phyloP scores from a whole-genome alignment of 1,140 invertebrate species.

The Drosophila repletoides region DNA sequence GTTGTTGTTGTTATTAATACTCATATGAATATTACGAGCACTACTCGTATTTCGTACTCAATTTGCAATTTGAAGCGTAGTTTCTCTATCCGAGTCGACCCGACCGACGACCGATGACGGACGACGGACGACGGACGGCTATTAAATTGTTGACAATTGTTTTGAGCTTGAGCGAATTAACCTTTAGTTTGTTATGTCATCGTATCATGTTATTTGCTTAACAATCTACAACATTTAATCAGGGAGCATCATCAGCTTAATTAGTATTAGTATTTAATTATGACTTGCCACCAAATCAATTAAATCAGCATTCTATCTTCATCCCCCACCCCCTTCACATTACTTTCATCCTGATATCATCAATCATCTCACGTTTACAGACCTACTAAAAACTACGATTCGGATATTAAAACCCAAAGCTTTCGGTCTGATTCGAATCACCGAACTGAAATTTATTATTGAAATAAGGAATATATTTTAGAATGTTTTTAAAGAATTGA shows the following conservation, averaged over 20 bases:
- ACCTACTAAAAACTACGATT: too few relatives aligned
- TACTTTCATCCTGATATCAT: background rate
- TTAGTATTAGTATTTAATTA: conserved; percentile 5
- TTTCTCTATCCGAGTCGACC: conserved; percentile 38
- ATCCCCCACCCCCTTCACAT: background rate
- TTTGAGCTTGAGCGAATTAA: conserved; percentile 78
- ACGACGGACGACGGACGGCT: too few relatives aligned
- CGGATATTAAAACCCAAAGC: too few relatives aligned
- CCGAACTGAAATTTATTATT: too few relatives aligned
- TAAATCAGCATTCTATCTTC: background rate
- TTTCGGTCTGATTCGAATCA: too few relatives aligned
- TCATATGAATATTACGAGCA: conserved; percentile 43
- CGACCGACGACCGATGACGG: too few relatives aligned
- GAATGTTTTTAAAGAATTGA: too few relatives aligned
- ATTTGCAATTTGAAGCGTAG: conserved; percentile 55
- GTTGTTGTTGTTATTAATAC: conserved; percentile 56
- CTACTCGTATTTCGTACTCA: conserved; percentile 42
- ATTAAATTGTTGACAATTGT: conserved; percentile 79
- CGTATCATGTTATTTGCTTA: conserved; percentile 33
- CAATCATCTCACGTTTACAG: background rate
- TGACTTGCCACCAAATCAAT: background rate
- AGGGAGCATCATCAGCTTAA: background rate
- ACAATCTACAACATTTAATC: conserved; percentile 12
- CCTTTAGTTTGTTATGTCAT: conserved; percentile 74
- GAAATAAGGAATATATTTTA: too few relatives aligned